Base-by-base conservation (phyloP, 2,888 invertebrate species). In the Napeogenes inachia region DNA sequence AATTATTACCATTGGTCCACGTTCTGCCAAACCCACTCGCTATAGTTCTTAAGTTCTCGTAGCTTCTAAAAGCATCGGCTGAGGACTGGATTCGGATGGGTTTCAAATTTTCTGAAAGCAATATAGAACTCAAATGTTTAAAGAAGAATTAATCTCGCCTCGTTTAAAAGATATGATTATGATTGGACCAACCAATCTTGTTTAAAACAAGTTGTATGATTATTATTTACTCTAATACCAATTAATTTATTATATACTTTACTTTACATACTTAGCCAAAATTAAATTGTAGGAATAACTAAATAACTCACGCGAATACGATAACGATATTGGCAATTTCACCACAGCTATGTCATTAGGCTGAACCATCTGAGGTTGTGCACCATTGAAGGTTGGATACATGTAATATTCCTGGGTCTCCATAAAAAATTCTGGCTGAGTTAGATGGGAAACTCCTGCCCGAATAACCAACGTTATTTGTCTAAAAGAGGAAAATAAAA, bases 21-120 rank as follows among this genome's bases (percentile, higher is more conserved):
- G 80, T 78, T 12, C 80, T 75, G 13, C 89, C 89, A 63, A 79
- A 84, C 10, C 89, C 89, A 62, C 87, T 88, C 35, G 89, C 81
- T 60, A 78, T 67, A 2, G 83, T 66, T 0, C 71, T 60, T 46
- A 75, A 68, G 0, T 65, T 71, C 2, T 73, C 72, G 67, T 87
- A 89, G 70, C 84, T 72, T 4, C 73, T 74, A 73, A 64, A 71
- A 5, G 84, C 82, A 3, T 89, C 86, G 0, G 63, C 64, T 0
- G 72, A 65, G 0, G 82, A 54, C 66, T 88, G 88, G 1, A 89
- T 50, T 4, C 81, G 79, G 57, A 89, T 85, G 0, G 82, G 69
- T 38, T 77, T 70, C 46, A 87, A 62, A 13, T 77, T 64, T 4
- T 67, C 86, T 88, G 71, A 0, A 72, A 70, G 57, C 57, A 56